Conservation (phyloP, 2,797 vertebrate species). For the Chromobotia macracanthus region DNA sequence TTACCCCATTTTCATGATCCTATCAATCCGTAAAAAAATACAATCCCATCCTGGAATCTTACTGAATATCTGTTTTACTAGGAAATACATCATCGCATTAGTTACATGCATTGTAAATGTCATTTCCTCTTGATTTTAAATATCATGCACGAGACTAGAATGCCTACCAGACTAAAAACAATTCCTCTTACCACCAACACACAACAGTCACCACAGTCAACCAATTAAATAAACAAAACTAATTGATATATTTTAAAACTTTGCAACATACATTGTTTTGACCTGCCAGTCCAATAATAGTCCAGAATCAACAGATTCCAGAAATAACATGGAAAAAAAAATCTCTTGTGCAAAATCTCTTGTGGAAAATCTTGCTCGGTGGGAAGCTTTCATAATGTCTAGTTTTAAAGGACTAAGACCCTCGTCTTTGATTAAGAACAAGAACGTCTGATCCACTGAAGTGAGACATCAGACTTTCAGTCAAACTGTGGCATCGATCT, state of each 20-base stretch:
- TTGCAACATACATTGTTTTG: background rate
- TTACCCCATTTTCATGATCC: background rate
- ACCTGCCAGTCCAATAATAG: background rate
- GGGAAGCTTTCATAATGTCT: background rate
- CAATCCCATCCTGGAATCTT: background rate
- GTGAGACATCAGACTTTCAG: slow-evolving; percentile 22
- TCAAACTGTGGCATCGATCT: slow-evolving; percentile 13
- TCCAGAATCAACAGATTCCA: background rate
- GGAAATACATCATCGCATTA: background rate
- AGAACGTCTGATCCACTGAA: slow-evolving; percentile 7
- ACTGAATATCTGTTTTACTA: background rate
- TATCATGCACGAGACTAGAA: background rate
- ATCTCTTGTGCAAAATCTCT: slow-evolving; percentile 8
- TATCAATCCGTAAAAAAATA: background rate
- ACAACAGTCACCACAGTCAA: no score
- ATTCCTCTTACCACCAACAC: no score
- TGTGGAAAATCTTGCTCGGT: background rate
- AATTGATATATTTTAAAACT: background rate
- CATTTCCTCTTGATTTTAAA: background rate
- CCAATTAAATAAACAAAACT: no score
- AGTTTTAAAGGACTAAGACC: background rate
- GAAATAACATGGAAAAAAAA: background rate
- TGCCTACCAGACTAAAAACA: background rate
- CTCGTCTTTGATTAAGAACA: slow-evolving; percentile 7
- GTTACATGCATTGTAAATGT: background rate